A percentile compares a stretch with the other conserved stretches of the same genome.
These are phyloP conservation scores for Pseudorectes ferrugineus DNA, from an alignment of 2,113 vertebrate genomes.

Conservation along the genomic window DNA sequence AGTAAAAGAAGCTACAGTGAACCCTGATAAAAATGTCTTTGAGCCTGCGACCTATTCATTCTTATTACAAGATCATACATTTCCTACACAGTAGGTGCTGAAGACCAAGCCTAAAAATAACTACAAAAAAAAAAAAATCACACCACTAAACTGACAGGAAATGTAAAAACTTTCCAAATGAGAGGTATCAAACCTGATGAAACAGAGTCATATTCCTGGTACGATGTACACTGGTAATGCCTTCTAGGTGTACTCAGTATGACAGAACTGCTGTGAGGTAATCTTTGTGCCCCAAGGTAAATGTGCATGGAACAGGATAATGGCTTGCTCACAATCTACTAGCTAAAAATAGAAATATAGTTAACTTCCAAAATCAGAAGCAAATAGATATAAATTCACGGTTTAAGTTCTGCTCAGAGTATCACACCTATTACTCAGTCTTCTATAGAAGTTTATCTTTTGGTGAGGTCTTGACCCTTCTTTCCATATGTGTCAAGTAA, in stretches of 20 bases:
- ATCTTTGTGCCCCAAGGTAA: background rate
- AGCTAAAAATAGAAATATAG: background rate
- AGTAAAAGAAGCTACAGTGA: background rate
- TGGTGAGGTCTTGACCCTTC: background rate
- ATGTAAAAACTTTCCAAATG: conserved; percentile 23
- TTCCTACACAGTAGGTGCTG: background rate
- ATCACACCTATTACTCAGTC: background rate
- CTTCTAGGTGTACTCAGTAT: background rate
- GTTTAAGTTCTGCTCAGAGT: background rate
- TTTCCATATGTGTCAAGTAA: background rate
- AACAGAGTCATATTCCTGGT: background rate
- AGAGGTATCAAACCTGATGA: background rate
- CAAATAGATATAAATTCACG: background rate
- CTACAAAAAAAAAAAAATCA: background rate
- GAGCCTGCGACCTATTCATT: background rate
- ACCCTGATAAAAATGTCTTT: background rate
- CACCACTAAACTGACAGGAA: conserved; percentile 42
- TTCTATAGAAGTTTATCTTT: background rate
- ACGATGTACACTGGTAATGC: background rate
- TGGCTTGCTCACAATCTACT: background rate
- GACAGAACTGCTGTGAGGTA: background rate
- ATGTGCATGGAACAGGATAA: background rate
- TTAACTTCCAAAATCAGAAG: background rate
- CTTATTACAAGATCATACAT: background rate
- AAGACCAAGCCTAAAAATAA: conserved; percentile 42